These are phyloP conservation scores for Crocuta crocuta DNA, from an alignment of 2,113 vertebrate species.

Conservation along the genomic window DNA sequence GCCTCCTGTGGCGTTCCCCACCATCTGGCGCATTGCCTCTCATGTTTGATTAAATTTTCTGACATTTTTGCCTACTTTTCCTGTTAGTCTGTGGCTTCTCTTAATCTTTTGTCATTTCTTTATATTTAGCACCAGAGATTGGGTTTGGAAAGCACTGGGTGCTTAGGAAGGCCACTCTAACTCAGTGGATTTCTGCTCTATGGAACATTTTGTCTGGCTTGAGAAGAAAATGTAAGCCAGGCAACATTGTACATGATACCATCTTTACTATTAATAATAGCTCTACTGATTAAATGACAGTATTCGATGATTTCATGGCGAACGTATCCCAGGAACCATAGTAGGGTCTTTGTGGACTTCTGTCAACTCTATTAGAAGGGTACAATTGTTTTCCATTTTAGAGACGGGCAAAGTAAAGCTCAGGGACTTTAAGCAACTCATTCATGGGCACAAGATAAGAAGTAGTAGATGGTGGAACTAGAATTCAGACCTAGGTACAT, in stretches of 20 bases:
- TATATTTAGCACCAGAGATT: not conserved
- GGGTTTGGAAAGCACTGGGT: not conserved
- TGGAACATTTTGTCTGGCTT: not conserved
- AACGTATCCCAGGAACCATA: not conserved
- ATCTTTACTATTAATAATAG: not conserved
- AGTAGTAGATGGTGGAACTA: not conserved
- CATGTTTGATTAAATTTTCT: not conserved
- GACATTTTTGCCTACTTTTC: not conserved
- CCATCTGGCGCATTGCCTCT: not conserved
- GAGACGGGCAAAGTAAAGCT: not conserved
- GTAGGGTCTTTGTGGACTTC: not conserved
- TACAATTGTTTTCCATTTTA: not conserved
- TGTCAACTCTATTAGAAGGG: not conserved
- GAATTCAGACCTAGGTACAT: not conserved
- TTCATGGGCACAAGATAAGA: not conserved
- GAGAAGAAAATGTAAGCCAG: not conserved
- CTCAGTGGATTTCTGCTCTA: not conserved
- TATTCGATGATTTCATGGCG: not conserved
- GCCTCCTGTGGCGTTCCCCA: not conserved
- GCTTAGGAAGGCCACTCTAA: not conserved
- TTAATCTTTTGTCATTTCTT: not conserved
- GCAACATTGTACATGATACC: fast-evolving
- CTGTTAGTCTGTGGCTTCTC: not conserved
- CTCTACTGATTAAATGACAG: not conserved
- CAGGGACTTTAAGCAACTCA: not conserved